Evolutionary conservation across 2,113 vertebrate genomes (phyloP), one percentile per base, ranked within the genome.

Genomic region (Pristiophorus japonicus): DNA sequence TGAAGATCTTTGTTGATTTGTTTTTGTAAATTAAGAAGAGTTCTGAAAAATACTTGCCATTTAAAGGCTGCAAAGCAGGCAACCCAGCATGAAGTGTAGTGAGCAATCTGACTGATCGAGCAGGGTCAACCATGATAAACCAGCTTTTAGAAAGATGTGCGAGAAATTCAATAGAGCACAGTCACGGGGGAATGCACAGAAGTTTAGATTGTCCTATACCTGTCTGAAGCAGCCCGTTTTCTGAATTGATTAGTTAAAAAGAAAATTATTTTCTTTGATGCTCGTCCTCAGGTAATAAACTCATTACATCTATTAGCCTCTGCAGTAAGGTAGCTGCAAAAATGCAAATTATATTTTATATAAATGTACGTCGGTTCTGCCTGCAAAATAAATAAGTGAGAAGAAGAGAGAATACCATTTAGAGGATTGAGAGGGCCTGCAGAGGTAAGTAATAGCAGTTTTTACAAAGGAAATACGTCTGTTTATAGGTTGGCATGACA

Each of bases 381-480:
- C 93, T 47, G 65, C 20, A 67, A 47, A 11, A 73, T 47, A 94
- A 70, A 47, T 94, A 27, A 67, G 18, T 94, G 42, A 67, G 18
- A 47, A 24, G 93, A 70, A 51, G 51, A 14, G 45, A 70, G 88
- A 92, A 38, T 63, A 62, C 16, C 88, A 94, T 70, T 94, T 70
- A 94, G 27, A 67, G 45, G 93, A 67, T 51, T 70, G 93, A 94
- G 93, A 94, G 93, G 20, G 93, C 70, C 66, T 94, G 65, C 66
- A 70, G 93, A 73, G 65, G 93, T 70, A 70, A 94, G 45, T 73
- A 70, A 94, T 94, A 67, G 66, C 66, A 94, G 65, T 94, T 94
- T 94, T 94, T 70, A 94, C 93, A 94, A 94, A 94, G 93, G 93
- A 94, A 94, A 70, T 94, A 66, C 93, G 93, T 94, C 93, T 94